Evolutionary conservation across 1,140 invertebrate genomes (phyloP), one percentile per base, ranked within the genome.

Genomic region (Procambarus clarkii): DNA sequence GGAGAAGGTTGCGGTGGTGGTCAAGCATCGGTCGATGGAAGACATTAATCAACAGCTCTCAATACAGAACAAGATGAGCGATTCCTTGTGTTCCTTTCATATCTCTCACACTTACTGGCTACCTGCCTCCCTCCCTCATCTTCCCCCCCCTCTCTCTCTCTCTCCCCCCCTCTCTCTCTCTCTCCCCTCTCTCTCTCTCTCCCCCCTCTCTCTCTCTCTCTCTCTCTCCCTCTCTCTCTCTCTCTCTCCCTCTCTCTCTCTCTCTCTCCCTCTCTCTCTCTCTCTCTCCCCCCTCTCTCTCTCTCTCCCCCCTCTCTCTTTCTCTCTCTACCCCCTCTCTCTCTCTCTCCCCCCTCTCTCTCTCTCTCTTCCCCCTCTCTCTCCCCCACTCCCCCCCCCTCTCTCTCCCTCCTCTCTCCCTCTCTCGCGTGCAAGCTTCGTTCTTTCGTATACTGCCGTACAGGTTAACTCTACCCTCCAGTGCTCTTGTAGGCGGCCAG

Each of bases 81-180:
- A 74, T 64, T 64, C 9, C 15, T 15, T 64, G 13, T 74, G 69
- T 78, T 77, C 48, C 34, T n/a, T 76, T 34, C 45, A n/a, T 69
- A 46, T 77, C 44, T 34, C 85, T 77, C 71, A 7, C 84, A 34
- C 85, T 54, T 46, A 15, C 46, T 74, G 45, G 3, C 46, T 82
- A 24, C 34, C 50, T 46, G 15, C 9, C 45, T 11, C 45, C 44
- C 76, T 77, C 34, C 2, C 34, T 45, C 34, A 2, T 9, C 5
- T 18, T 15, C 50, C 21, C 21, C 50, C 83, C 54, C 24, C 4
- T 58, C 13, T 21, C 50, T 58, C 79, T 81, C 46, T 4, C 54
- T 13, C 21, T n/a, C 15, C 79, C 54, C 79, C 79, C 54, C 79
- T n/a, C 79, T 58, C 79, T 58, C 50, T 81, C 79, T 50, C 79